These are phyloP conservation scores for Cyanoderma ruficeps DNA, from an alignment of 2,113 vertebrate species.

Conservation along the genomic window DNA sequence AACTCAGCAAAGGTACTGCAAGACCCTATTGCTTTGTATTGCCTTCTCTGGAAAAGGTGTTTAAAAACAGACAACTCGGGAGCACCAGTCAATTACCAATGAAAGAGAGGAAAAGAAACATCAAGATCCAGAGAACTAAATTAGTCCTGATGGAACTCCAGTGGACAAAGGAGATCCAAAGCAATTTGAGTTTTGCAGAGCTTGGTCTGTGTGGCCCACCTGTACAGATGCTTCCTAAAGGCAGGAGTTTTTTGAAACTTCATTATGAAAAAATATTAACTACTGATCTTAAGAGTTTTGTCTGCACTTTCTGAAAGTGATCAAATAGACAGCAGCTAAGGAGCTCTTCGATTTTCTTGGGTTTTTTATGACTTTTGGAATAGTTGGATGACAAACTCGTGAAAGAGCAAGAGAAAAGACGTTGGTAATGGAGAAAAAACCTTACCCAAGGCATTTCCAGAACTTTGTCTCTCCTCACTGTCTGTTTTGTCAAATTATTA, in stretches of 20 bases:
- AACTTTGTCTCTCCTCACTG: background rate
- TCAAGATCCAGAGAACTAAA: background rate
- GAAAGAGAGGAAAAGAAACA: background rate
- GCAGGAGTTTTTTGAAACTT: background rate
- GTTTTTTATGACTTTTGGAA: background rate
- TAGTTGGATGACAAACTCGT: background rate
- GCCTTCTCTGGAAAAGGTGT: background rate
- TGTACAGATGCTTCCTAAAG: background rate
- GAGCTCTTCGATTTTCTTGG: background rate
- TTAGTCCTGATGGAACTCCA: background rate
- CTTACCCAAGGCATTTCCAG: background rate
- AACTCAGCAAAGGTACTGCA: background rate
- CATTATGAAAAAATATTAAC: background rate
- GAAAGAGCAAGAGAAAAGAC: background rate
- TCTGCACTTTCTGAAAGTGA: background rate
- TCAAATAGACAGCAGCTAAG: background rate
- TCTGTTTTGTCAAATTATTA: background rate
- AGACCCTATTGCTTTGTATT: background rate
- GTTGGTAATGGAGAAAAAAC: background rate
- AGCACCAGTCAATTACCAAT: fast-evolving
- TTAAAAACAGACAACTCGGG: background rate
- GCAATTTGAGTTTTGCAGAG: background rate
- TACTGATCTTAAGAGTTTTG: background rate
- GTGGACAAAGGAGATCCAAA: background rate
- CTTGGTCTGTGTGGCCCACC: background rate